A percentile compares a stretch with the other conserved stretches of the same genome.
Conservation (phyloP, 2,797 vertebrate species). For the Podargus strigoides region DNA sequence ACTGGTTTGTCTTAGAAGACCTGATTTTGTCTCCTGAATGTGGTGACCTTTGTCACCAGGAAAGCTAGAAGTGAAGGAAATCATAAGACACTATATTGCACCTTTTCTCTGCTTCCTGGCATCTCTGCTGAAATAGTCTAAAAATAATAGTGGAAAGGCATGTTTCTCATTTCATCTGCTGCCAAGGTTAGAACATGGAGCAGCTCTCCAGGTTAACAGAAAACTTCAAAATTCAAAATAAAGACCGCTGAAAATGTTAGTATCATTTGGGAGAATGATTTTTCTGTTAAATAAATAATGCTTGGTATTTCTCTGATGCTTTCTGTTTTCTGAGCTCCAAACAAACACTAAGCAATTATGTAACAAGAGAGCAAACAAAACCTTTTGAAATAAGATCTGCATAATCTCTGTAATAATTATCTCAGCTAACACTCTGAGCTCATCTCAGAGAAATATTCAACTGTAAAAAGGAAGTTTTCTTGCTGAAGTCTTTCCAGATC, state of each 20-base stretch:
- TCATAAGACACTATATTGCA: background rate
- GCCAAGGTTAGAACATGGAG: background rate
- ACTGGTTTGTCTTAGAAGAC: background rate
- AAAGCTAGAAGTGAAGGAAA: background rate
- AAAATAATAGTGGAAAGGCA: background rate
- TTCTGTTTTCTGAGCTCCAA: background rate
- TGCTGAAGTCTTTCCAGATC: background rate
- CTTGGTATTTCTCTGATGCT: background rate
- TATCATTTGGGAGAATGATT: background rate
- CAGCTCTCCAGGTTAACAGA: background rate
- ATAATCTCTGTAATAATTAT: constrained; percentile 63
- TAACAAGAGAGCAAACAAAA: constrained; percentile 42
- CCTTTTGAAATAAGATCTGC: constrained; percentile 48
- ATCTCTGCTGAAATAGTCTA: background rate
- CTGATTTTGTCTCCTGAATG: background rate
- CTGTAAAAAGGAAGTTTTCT: constrained; percentile 25
- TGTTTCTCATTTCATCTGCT: background rate
- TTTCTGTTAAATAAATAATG: constrained; percentile 1
- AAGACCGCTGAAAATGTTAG: background rate
- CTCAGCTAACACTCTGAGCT: constrained; percentile 44
- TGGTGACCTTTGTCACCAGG: background rate
- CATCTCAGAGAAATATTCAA: constrained; percentile 53
- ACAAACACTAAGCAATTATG: constrained; percentile 8
- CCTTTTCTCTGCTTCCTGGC: background rate
- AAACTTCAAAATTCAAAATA: background rate